Conservation (phyloP, 2,888 invertebrate genomes). For the Pollenia angustigena region DNA sequence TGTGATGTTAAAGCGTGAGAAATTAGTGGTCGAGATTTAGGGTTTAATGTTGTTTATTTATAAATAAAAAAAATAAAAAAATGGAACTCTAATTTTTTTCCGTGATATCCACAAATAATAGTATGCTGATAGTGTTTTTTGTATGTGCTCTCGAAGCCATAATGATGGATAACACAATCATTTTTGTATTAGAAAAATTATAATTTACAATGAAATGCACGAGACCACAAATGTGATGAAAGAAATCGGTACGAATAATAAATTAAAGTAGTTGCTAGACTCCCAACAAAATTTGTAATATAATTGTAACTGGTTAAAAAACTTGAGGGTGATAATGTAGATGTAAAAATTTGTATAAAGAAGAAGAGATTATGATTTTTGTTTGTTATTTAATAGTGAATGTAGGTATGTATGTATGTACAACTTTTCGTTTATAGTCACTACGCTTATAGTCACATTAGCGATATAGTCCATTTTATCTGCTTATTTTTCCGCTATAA, state of each 20-base stretch:
- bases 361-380: not conserved
- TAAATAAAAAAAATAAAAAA: constrained; percentile 58
- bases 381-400: too few species aligned
- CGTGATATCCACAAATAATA: constrained; percentile 26
- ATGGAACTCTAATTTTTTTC: constrained; percentile 49
- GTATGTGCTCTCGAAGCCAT: constrained; percentile 13
- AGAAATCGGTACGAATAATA: constrained; percentile 32
- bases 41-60: constrained; percentile 55
- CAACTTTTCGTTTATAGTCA: too few species aligned
- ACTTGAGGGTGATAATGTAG: not conserved
- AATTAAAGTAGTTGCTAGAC: not conserved
- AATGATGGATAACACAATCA: constrained; percentile 56
- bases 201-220: constrained; percentile 59
- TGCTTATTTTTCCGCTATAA: too few species aligned
- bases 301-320: constrained; percentile 25
- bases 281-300: not conserved
- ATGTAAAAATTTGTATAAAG: not conserved
- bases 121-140: constrained; percentile 53
- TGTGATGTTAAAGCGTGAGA: constrained; percentile 75
- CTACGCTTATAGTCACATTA: too few species aligned
- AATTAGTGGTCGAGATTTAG: constrained; percentile 75
- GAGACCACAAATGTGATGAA: constrained; percentile 49
- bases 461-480: too few species aligned
- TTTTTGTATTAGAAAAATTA: constrained; percentile 37
- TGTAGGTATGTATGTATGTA: too few species aligned